A percentile compares a stretch with the other conserved stretches of the same genome.
Evolutionary conservation across 2,797 vertebrate species (phyloP).

Genomic region (Paramormyrops hopkinsi): DNA sequence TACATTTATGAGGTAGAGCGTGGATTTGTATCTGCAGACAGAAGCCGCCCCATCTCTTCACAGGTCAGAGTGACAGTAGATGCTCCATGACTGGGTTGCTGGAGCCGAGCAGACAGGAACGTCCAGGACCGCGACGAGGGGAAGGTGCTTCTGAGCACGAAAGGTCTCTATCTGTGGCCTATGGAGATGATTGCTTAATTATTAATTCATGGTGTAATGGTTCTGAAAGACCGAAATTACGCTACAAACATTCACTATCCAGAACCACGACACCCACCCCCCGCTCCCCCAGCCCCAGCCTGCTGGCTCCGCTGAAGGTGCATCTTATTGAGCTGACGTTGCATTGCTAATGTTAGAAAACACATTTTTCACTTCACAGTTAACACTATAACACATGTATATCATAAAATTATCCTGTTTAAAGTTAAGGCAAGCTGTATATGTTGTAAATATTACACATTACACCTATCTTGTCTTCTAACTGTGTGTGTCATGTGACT

Average conservation of each 20-base stretch:
- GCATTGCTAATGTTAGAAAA: not conserved
- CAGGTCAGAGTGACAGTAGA: slow-evolving; percentile 8
- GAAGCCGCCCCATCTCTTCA: not conserved
- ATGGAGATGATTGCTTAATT: not conserved
- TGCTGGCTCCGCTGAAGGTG: not conserved
- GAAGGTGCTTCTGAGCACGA: not conserved
- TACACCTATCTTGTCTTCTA: not conserved
- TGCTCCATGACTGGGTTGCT: not conserved
- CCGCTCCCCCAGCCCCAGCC: not conserved
- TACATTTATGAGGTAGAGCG: not conserved
- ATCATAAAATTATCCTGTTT: not conserved
- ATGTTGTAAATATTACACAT: not conserved
- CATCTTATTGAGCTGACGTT: not conserved
- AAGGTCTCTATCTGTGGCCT: slow-evolving; percentile 9
- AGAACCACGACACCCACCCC: not conserved
- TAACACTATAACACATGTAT: not conserved
- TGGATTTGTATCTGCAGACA: not conserved
- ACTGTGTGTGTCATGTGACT: not conserved
- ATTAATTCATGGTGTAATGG: not conserved
- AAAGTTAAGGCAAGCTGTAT: not conserved
- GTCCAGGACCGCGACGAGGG: not conserved
- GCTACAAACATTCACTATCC: not conserved
- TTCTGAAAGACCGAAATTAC: not conserved
- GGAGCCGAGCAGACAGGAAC: not conserved
- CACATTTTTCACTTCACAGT: not conserved